phyloP scores from a whole-genome alignment of 2,113 vertebrate species.

The Hypocryptadius cinnamomeus region DNA sequence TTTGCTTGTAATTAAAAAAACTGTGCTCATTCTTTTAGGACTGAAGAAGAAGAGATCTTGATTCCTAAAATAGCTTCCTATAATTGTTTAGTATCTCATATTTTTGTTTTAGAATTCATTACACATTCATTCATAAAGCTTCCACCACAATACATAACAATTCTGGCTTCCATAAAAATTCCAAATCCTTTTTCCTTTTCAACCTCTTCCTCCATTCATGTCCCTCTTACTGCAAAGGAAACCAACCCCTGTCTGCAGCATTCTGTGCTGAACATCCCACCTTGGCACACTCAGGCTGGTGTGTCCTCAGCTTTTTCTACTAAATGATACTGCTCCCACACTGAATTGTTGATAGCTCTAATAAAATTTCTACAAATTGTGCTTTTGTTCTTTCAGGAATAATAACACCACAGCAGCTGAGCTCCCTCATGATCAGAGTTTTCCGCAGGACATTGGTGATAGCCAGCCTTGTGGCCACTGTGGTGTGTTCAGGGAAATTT shows the following conservation, averaged over 20 bases:
- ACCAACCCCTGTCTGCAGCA: rapidly evolving
- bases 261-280: not conserved
- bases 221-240: not conserved
- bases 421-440: not conserved
- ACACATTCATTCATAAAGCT: not conserved
- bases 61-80: not conserved
- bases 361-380: not conserved
- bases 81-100: not conserved
- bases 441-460: not conserved
- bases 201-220: not conserved
- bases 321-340: not conserved
- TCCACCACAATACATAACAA: not conserved
- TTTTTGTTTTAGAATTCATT: not conserved
- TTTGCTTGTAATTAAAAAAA: constrained; percentile 37
- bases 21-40: not conserved
- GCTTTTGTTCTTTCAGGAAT: not conserved
- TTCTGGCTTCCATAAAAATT: not conserved
- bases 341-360: not conserved
- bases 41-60: not conserved
- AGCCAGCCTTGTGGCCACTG: not conserved
- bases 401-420: not conserved
- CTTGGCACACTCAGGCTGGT: rapidly evolving
- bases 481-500: not conserved
- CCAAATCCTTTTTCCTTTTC: not conserved
- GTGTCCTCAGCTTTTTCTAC: not conserved